Evolutionary conservation across 2,797 vertebrate species (phyloP).

Genomic region (Amblyopsis hoosieri): DNA sequence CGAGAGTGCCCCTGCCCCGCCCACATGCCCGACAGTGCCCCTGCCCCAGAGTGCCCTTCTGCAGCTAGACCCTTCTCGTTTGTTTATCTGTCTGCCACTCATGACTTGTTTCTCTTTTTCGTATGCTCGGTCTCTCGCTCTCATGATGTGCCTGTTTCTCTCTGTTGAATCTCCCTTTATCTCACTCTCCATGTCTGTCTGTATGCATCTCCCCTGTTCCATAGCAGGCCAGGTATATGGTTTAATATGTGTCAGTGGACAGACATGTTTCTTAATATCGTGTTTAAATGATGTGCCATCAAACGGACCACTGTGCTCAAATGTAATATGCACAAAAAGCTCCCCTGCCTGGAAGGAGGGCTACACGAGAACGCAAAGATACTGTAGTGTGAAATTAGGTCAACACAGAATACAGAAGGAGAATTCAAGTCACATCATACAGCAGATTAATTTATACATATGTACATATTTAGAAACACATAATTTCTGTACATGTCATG

Average conservation of each 20-base stretch:
- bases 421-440: too few relatives aligned
- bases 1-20: too few relatives aligned
- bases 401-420: slow-evolving; percentile 20
- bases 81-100: slow-evolving; percentile 3
- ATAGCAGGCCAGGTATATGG: neutral
- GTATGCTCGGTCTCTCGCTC: neutral
- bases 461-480: too few relatives aligned
- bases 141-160: too few relatives aligned
- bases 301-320: slow-evolving; percentile 19
- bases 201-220: neutral
- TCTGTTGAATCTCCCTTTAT: neutral
- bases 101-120: neutral
- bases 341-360: neutral
- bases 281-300: slow-evolving; percentile 9
- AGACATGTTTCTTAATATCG: slow-evolving; percentile 2
- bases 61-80: too few relatives aligned
- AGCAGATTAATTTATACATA: too few relatives aligned
- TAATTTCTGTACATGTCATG: too few relatives aligned
- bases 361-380: neutral
- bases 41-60: too few relatives aligned
- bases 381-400: slow-evolving; percentile 31
- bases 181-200: neutral
- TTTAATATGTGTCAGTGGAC: slow-evolving; percentile 18
- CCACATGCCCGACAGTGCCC: too few relatives aligned
- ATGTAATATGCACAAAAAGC: slow-evolving; percentile 11